A percentile compares a stretch with the other conserved stretches of the same genome.
Conservation (phyloP, 2,888 invertebrate genomes). For the Thymelicus sylvestris region DNA sequence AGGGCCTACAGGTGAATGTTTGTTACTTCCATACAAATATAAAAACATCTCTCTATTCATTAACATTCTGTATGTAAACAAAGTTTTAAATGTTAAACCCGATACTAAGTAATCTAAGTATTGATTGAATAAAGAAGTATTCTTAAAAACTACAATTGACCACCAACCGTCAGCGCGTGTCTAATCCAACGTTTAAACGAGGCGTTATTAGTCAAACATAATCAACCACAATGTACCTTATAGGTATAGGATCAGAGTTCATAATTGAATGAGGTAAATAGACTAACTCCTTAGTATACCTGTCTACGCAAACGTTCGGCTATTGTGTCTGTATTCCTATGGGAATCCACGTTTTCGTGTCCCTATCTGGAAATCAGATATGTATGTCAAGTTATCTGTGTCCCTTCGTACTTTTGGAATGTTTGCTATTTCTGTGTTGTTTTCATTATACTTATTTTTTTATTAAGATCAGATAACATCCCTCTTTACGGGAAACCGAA, state of each 20-base stretch:
- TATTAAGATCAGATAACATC: no score
- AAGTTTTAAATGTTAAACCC: neutral
- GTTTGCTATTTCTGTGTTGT: neutral
- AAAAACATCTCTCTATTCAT: neutral
- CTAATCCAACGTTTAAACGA: slow-evolving; percentile 40
- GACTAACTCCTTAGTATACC: neutral
- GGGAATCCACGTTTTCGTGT: neutral
- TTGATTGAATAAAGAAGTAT: slow-evolving; percentile 4
- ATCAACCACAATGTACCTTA: no score
- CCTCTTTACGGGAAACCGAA: no score
- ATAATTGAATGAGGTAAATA: neutral
- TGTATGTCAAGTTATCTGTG: neutral
- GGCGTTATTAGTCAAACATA: no score
- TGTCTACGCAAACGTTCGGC: neutral
- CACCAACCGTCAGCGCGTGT: slow-evolving; percentile 51
- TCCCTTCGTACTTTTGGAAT: neutral
- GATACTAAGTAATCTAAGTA: neutral
- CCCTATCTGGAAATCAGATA: neutral
- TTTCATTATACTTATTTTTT: neutral
- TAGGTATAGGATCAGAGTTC: neutral
- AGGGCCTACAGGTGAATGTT: no score
- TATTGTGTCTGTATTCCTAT: neutral
- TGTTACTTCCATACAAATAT: no score
- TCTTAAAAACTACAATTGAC: slow-evolving; percentile 34
- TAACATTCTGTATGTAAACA: neutral